A percentile compares a stretch with the other conserved stretches of the same genome.
Conservation (phyloP, 1,140 invertebrate genomes). For the Parasteatoda tepidariorum region DNA sequence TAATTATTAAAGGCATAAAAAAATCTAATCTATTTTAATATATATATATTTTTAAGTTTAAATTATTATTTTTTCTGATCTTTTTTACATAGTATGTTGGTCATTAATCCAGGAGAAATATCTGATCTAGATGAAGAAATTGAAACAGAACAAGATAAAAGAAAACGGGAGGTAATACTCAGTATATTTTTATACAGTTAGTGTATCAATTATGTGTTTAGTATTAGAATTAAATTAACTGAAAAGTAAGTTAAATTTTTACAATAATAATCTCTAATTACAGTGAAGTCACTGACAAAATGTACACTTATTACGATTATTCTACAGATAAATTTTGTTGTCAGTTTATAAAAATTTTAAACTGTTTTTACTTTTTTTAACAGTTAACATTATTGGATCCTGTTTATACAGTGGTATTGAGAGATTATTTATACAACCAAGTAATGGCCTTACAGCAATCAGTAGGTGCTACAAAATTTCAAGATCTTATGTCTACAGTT, state of each 20-base stretch:
- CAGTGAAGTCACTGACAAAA: too few relatives aligned
- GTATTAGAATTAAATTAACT: too few relatives aligned
- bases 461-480: conserved; percentile 77
- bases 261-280: too few relatives aligned
- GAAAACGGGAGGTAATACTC: conserved; percentile 65
- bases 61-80: not conserved
- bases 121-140: conserved; percentile 64
- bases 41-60: too few relatives aligned
- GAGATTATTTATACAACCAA: conserved; percentile 77
- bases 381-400: conserved; percentile 76
- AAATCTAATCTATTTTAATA: too few relatives aligned
- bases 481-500: conserved; percentile 77
- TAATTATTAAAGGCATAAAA: too few relatives aligned
- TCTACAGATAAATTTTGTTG: too few relatives aligned
- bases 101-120: conserved; percentile 62
- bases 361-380: conserved; percentile 61
- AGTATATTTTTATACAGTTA: conserved; percentile 27
- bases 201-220: too few relatives aligned
- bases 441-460: conserved; percentile 75
- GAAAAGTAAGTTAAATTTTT: too few relatives aligned
- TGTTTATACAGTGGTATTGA: conserved; percentile 77
- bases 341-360: not conserved
- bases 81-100: conserved; percentile 63
- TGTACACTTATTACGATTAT: too few relatives aligned
- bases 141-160: conserved; percentile 67